Evolutionary conservation across 2,888 invertebrate species (phyloP).

Genomic region (Lordiphosa andalusiaca): DNA sequence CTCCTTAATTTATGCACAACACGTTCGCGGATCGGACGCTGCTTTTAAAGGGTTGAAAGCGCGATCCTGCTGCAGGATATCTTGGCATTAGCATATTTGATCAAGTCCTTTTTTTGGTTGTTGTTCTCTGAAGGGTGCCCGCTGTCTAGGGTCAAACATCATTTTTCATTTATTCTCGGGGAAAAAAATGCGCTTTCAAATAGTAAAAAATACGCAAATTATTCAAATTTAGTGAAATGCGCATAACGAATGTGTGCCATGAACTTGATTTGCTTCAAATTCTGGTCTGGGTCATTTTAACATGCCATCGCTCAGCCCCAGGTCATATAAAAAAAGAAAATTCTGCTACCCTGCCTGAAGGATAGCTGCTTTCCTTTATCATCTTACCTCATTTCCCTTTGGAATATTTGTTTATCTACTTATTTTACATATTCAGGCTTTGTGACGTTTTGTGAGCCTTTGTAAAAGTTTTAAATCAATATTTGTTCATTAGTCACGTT

Average conservation of each 20-base stretch:
- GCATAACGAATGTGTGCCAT: slow-evolving; percentile 19
- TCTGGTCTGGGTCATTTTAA: slow-evolving; percentile 21
- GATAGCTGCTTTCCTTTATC: slow-evolving; percentile 6
- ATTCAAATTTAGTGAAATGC: slow-evolving; percentile 48
- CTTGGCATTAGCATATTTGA: slow-evolving; percentile 72
- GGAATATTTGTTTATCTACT: slow-evolving; percentile 46
- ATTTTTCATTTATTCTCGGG: slow-evolving; percentile 57
- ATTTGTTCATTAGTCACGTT: slow-evolving; percentile 72
- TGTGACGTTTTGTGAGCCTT: slow-evolving; percentile 35
- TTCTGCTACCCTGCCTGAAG: slow-evolving; percentile 12
- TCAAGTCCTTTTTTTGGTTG: slow-evolving; percentile 39
- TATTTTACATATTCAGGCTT: slow-evolving; percentile 49
- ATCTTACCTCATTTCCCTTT: slow-evolving; percentile 2
- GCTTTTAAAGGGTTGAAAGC: slow-evolving; percentile 53
- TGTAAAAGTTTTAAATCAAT: slow-evolving; percentile 58
- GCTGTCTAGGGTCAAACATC: slow-evolving; percentile 59
- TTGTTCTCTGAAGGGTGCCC: slow-evolving; percentile 46
- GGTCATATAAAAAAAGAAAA: slow-evolving; percentile 16
- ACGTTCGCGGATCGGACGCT: slow-evolving; percentile 67
- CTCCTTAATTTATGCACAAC: slow-evolving; percentile 72
- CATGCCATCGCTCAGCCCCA: slow-evolving; percentile 24
- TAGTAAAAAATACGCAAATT: slow-evolving; percentile 63
- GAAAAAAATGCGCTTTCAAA: slow-evolving; percentile 50
- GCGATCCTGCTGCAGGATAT: slow-evolving; percentile 60
- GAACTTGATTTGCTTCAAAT: not conserved